phyloP scores from a whole-genome alignment of 2,888 invertebrate species.

The Toxonevra muliebris region DNA sequence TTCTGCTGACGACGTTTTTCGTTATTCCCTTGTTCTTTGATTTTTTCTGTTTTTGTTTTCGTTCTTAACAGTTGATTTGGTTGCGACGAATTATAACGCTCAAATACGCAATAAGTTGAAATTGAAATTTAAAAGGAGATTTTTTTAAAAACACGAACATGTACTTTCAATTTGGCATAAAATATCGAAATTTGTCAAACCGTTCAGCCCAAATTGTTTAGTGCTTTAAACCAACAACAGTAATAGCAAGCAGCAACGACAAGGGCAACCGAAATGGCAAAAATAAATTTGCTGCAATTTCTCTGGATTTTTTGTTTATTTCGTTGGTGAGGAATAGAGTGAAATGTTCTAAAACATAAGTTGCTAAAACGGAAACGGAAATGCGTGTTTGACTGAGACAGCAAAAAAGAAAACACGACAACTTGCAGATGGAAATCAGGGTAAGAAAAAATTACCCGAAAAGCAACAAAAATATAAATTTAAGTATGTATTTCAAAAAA shows the following conservation, averaged over 20 bases:
- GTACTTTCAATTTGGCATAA: conserved; percentile 39
- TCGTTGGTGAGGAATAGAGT: not conserved
- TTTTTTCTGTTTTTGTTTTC: conserved; percentile 34
- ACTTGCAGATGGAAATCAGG: conserved; percentile 40
- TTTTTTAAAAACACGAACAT: conserved; percentile 34
- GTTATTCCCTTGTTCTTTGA: conserved; percentile 7
- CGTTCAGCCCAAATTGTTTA: conserved; percentile 34
- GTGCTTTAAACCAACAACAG: conserved; percentile 17
- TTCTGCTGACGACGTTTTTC: conserved; percentile 8
- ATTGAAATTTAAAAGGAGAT: too few species aligned
- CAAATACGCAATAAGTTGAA: conserved; percentile 38
- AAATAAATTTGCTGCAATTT: conserved; percentile 6
- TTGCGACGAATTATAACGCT: conserved; percentile 47
- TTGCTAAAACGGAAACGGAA: conserved; percentile 45
- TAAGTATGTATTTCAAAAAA: not conserved
- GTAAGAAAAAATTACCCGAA: conserved; percentile 25
- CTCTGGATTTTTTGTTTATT: not conserved
- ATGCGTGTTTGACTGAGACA: conserved; percentile 49
- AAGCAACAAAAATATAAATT: not conserved
- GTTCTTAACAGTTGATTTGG: conserved; percentile 44
- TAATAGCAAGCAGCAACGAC: conserved; percentile 1
- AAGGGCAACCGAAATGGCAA: not conserved
- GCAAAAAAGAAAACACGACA: conserved; percentile 39
- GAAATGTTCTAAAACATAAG: conserved; percentile 29
- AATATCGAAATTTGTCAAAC: conserved; percentile 39